These are phyloP conservation scores for Danio choprae DNA, from an alignment of 2,797 vertebrate genomes.

Conservation along the genomic window DNA sequence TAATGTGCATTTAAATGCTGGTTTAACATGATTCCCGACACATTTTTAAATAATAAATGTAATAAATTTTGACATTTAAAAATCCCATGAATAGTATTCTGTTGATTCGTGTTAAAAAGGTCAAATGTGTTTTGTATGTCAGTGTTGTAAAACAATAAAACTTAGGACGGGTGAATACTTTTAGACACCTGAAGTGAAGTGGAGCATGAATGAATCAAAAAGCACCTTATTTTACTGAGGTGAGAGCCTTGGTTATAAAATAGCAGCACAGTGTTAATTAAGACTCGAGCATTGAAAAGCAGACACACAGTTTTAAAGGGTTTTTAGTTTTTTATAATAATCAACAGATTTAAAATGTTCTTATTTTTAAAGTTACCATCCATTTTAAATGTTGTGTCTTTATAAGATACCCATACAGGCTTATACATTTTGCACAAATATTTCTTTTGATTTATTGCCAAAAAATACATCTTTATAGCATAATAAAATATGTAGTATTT, in stretches of 20 bases:
- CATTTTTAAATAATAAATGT: neutral
- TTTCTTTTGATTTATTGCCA: neutral
- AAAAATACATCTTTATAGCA: neutral
- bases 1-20: neutral
- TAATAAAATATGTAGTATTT: no score
- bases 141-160: neutral
- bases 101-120: neutral
- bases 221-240: conserved; percentile 6
- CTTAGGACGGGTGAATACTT: neutral
- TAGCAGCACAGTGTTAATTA: neutral
- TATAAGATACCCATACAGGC: neutral
- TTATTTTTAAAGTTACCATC: neutral
- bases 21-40: neutral
- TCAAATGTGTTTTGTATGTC: neutral
- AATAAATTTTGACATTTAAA: neutral
- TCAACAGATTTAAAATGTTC: neutral
- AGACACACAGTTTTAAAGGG: neutral
- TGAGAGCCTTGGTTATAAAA: conserved; percentile 5
- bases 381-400: neutral
- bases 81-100: neutral
- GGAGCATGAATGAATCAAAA: neutral
- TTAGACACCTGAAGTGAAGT: neutral
- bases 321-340: neutral
- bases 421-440: neutral
- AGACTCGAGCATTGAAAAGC: neutral